Evolutionary conservation across 2,113 vertebrate species (phyloP), one percentile per base, ranked within the genome.

Genomic region (Podarcis muralis): DNA sequence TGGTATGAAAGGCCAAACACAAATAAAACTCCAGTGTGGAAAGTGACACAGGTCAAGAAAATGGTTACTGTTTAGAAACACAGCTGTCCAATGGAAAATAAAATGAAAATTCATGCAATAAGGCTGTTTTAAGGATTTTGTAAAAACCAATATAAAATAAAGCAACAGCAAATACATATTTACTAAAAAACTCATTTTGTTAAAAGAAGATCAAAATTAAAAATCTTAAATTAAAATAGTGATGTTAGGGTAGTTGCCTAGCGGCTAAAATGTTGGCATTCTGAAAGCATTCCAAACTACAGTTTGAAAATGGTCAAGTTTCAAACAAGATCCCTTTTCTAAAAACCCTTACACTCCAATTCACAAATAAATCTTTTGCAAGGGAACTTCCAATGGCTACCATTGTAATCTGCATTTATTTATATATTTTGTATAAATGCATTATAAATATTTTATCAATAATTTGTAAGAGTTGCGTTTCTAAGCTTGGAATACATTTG

Each of bases 361-460:
- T 91, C 92, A 48, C 94, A 93, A 93, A 92, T 57, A 91, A 65
- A 88, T 92, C 94, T 69, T 90, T 94, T 68, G 85, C 93, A 95
- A 94, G 94, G 95, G 97, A 95, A 91, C 95, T 94, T 94, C 93
- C 92, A 92, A 94, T 95, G 91, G 92, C 92, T 96, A 94, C 94
- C 94, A 92, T 88, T 91, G 89, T 27, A 86, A 90, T 94, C 89
- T 96, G 96, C 94, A 96, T 96, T 97, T 95, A 96, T 94, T 94
- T 92, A 94, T 93, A 93, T 93, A 93, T 95, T 95, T 94, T 95
- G 94, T 96, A 96, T 96, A 97, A 97, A 97, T 97, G 97, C 96
- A 96, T 97, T 96, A 97, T 97, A 97, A 97, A 97, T 97, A 97
- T 94, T 97, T 95, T 93, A 96, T 96, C 96, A 95, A 94, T 95